These are phyloP conservation scores for Parelbella ahira DNA, from an alignment of 2,888 invertebrate genomes.

Conservation along the genomic window DNA sequence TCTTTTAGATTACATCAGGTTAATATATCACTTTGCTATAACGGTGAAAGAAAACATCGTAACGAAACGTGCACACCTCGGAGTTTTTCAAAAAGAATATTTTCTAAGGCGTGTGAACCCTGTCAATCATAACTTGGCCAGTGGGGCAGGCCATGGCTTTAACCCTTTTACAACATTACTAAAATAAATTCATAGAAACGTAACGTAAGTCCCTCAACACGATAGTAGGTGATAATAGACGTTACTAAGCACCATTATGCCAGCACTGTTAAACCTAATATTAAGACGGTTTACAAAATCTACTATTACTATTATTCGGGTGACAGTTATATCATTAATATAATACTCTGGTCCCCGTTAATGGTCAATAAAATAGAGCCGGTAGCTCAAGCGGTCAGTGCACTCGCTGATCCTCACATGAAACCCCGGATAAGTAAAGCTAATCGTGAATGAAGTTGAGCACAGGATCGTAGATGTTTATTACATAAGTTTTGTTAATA, in stretches of 20 bases:
- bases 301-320: conserved; percentile 13
- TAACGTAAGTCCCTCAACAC: no score
- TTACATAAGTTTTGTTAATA: not conserved
- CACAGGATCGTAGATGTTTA: not conserved
- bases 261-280: not conserved
- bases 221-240: no score
- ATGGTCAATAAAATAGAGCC: conserved; percentile 38
- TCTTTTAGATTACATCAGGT: no score
- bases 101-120: no score
- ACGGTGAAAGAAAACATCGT: no score
- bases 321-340: conserved; percentile 14
- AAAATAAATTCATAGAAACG: no score
- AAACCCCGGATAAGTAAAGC: conserved; percentile 23
- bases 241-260: not conserved
- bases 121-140: no score
- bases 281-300: conserved; percentile 10
- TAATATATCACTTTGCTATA: no score
- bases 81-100: no score
- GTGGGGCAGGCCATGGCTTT: no score
- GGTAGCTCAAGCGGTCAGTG: conserved; percentile 30
- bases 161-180: no score
- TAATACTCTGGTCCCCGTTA: conserved; percentile 29
- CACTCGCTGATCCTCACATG: conserved; percentile 29
- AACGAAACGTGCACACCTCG: no score
- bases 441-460: conserved; percentile 1